phyloP scores from a whole-genome alignment of 2,888 invertebrate genomes.

The Cecidostiba fungosa region DNA sequence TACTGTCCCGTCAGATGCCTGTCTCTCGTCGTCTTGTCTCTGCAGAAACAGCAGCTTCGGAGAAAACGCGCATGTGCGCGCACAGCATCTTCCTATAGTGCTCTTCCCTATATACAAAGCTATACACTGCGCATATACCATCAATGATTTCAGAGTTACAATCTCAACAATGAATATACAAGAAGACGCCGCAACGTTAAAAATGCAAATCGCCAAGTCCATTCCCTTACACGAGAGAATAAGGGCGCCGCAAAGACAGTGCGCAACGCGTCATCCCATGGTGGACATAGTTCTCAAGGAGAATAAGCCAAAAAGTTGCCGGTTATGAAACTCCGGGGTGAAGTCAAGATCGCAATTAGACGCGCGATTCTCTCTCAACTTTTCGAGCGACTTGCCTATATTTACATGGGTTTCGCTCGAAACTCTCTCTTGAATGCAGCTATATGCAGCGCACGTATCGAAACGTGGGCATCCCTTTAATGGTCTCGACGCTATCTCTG shows the following conservation, averaged over 20 bases:
- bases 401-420: slow-evolving; percentile 71
- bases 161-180: not conserved
- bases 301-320: slow-evolving; percentile 79
- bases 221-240: no score
- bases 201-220: not conserved
- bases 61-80: slow-evolving; percentile 75
- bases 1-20: slow-evolving; percentile 77
- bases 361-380: slow-evolving; percentile 69
- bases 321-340: slow-evolving; percentile 78
- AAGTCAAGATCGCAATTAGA: slow-evolving; percentile 80
- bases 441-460: slow-evolving; percentile 74
- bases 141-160: not conserved
- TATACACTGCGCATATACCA: no score
- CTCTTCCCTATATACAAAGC: no score
- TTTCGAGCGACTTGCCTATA: slow-evolving; percentile 75
- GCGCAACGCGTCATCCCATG: slow-evolving; percentile 70
- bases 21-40: slow-evolving; percentile 77
- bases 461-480: slow-evolving; percentile 72
- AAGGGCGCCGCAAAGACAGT: slow-evolving; percentile 33
- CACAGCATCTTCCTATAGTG: not conserved
- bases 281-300: slow-evolving; percentile 78
- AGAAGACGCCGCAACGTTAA: slow-evolving; percentile 19
- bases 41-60: slow-evolving; percentile 64
- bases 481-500: slow-evolving; percentile 14
- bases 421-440: slow-evolving; percentile 61